phyloP scores from a whole-genome alignment of 2,888 invertebrate genomes.

The Laothoe populi region DNA sequence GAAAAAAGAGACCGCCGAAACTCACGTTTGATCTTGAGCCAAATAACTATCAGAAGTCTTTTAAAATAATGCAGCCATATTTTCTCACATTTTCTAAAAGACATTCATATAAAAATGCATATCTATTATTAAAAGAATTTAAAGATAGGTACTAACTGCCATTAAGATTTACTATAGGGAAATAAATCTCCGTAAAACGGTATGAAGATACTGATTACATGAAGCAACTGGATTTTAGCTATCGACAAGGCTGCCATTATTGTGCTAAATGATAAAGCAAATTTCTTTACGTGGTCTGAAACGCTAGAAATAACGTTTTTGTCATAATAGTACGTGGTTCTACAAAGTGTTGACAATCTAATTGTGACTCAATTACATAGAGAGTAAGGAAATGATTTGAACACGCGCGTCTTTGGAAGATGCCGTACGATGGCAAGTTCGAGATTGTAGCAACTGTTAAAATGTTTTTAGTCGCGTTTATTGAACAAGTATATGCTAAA shows the following conservation, averaged over 20 bases:
- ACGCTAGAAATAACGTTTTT: constrained; percentile 43
- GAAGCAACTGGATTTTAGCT: constrained; percentile 30
- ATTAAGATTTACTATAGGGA: constrained; percentile 1
- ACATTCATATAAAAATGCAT: no score
- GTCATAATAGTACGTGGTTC: constrained; percentile 12
- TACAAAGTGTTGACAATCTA: not conserved
- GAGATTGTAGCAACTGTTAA: constrained; percentile 1
- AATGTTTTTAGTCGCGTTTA: not conserved
- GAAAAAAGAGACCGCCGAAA: not conserved
- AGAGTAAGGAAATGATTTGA: not conserved
- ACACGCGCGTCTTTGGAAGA: not conserved
- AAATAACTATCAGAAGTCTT: not conserved
- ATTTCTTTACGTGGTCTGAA: constrained; percentile 53
- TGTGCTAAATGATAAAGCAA: constrained; percentile 59
- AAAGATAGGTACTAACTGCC: no score
- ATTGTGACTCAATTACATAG: not conserved
- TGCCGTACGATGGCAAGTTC: not conserved
- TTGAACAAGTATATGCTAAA: constrained; percentile 10
- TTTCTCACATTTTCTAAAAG: not conserved
- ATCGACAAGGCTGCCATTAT: constrained; percentile 42
- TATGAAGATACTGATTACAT: not conserved
- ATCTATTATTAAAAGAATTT: no score
- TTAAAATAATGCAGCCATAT: not conserved
- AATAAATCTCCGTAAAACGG: not conserved
- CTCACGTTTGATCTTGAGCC: constrained; percentile 6